phyloP scores from a whole-genome alignment of 2,113 vertebrate genomes.

The Probosciger aterrimus region DNA sequence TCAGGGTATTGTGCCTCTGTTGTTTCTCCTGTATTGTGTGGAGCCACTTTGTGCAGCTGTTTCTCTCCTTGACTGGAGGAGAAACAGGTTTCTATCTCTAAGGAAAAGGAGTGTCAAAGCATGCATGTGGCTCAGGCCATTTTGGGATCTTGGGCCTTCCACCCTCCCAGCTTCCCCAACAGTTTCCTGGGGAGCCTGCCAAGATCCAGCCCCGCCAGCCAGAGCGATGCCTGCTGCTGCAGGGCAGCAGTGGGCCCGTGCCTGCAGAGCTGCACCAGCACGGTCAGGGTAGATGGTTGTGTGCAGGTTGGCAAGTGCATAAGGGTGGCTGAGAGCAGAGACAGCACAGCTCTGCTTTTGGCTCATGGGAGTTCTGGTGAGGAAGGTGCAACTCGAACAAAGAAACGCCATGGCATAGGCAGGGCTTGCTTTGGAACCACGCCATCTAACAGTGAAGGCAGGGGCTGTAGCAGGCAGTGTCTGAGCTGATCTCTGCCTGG shows the following conservation, averaged over 20 bases:
- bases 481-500: not conserved
- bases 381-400: not conserved
- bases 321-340: not conserved
- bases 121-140: fast-evolving
- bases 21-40: not conserved
- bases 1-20: not conserved
- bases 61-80: not conserved
- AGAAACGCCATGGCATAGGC: not conserved
- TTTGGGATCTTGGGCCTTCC: not conserved
- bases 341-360: fast-evolving
- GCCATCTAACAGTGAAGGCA: not conserved
- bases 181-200: not conserved
- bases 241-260: fast-evolving
- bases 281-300: not conserved
- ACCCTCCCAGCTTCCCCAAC: not conserved
- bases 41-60: not conserved
- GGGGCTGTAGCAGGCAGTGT: not conserved
- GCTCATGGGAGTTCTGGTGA: not conserved
- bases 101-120: not conserved
- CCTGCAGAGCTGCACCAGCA: not conserved
- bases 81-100: not conserved
- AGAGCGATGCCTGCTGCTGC: not conserved
- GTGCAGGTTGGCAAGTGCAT: fast-evolving
- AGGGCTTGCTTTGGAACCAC: not conserved
- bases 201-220: fast-evolving